Evolutionary conservation across 2,888 invertebrate species (phyloP).

Genomic region (Drosophila infuscata): DNA sequence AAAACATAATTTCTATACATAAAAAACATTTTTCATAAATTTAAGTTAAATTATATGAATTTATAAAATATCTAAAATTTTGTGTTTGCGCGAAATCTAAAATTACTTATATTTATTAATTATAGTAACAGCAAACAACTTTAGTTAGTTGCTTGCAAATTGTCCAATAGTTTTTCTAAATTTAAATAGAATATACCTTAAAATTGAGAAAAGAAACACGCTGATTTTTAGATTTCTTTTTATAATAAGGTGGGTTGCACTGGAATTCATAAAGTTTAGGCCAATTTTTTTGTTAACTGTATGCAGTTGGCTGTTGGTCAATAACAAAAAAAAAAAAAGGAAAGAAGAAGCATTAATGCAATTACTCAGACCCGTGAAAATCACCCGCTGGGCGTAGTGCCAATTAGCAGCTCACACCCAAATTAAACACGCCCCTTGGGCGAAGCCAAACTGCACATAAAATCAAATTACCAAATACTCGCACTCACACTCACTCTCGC

Average conservation of each 20-base stretch:
- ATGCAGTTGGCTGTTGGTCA: background rate
- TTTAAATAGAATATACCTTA: too few species aligned
- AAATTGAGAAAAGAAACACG: background rate
- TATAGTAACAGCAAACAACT: too few species aligned
- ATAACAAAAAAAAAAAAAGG: background rate
- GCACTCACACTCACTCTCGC: background rate
- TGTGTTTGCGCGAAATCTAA: too few species aligned
- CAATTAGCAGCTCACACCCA: conserved; percentile 37
- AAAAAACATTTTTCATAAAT: too few species aligned
- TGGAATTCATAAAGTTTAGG: background rate
- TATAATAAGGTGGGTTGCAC: background rate
- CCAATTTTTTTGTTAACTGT: background rate
- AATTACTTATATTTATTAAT: too few species aligned
- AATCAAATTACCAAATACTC: conserved; percentile 53
- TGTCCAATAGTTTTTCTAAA: too few species aligned
- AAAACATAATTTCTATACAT: too few species aligned
- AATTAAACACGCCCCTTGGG: conserved; percentile 27
- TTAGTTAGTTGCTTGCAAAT: too few species aligned
- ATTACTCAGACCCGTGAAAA: conserved; percentile 29
- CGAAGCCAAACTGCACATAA: conserved; percentile 50
- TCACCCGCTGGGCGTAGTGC: conserved; percentile 22
- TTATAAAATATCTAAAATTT: too few species aligned
- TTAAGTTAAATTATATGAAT: too few species aligned
- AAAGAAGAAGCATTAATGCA: conserved; percentile 39
- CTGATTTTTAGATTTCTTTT: background rate